Base-by-base conservation (phyloP, 2,797 vertebrate genomes). In the Silurus lanzhouensis region DNA sequence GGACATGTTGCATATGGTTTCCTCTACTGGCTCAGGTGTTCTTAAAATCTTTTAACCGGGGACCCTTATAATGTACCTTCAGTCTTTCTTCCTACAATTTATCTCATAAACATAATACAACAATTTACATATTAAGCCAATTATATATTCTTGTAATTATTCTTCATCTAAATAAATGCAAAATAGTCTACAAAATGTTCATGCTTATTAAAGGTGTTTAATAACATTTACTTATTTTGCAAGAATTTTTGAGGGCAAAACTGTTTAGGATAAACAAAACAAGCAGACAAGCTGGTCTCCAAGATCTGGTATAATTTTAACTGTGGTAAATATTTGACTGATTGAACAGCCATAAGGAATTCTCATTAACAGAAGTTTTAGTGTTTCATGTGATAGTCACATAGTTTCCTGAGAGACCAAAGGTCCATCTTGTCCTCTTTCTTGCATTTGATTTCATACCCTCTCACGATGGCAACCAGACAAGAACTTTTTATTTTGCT, bases 321-420 rank as follows among this genome's bases (percentile, higher is more conserved):
- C 48, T 60, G 9, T 84, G 72, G 89, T 89, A 83, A 83, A 88
- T 89, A 63, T 87, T 89, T 90, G 52, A 90, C 85, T 58, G 15
- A 25, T 46, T 74, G 70, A 81, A 70, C 13, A 55, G 68, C 79
- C 66, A 19, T 58, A 75, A 55, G 6, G 48, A 86, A 85, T 80
- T 87, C 60, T 85, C 48, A 84, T 87, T 71, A 88, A 87, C 82
- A 83, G 77, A 57, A 48, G 55, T 82, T 79, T 84, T 60, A 77
- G 70, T 81, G 84, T 48, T 88, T 90, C 90, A 91, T 89, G 89
- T 92, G 94, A 90, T 74, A 60, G 91, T 94, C 94, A 92, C 92
- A 91, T 83, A 86, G 83, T 82, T 81, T 88, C 71, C 84, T 22
- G 64, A 61, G 38, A 6, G 92, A 76, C 75, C 93, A 94, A 95